These are phyloP conservation scores for Penaeus japonicus DNA, from an alignment of 1,140 invertebrate genomes.

Conservation along the genomic window DNA sequence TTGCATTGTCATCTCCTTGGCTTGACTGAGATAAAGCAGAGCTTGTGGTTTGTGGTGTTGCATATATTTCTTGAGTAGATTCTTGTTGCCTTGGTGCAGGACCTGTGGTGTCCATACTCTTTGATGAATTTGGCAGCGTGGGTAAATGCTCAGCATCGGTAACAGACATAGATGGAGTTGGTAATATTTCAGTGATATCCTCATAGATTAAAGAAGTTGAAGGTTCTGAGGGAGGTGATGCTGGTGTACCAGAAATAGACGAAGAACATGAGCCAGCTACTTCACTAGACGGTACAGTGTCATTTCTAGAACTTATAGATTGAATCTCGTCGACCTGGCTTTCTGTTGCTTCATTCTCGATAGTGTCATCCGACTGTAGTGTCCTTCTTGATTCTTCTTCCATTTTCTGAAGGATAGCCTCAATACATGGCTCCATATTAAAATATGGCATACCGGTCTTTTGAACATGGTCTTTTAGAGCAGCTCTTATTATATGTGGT, in stretches of 20 bases:
- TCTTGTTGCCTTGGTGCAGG: not conserved
- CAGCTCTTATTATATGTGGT: conserved; percentile 28
- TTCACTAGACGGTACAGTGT: not conserved
- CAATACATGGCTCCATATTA: conserved; percentile 52
- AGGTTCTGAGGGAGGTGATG: not conserved
- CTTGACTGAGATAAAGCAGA: not conserved
- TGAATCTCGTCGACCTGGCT: conserved; percentile 33
- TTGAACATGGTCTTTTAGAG: conserved; percentile 35
- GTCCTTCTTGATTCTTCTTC: conserved; percentile 36
- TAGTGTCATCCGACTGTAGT: not conserved
- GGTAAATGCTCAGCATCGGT: not conserved
- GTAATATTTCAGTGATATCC: not conserved
- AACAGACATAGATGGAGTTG: not conserved
- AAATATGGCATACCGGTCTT: conserved; percentile 54
- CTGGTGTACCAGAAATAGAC: not conserved
- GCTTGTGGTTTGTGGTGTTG: conserved; percentile 2
- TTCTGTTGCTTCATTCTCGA: conserved; percentile 33
- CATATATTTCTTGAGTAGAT: not conserved
- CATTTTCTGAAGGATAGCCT: conserved; percentile 40
- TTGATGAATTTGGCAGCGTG: not conserved
- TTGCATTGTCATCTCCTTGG: not conserved
- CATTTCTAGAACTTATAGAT: not conserved
- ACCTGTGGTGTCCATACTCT: not conserved
- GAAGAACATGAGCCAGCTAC: not conserved
- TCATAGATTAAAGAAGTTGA: not conserved